Evolutionary conservation across 2,888 invertebrate species (phyloP), one percentile per base, ranked within the genome.

Genomic region (Apoda limacodes): DNA sequence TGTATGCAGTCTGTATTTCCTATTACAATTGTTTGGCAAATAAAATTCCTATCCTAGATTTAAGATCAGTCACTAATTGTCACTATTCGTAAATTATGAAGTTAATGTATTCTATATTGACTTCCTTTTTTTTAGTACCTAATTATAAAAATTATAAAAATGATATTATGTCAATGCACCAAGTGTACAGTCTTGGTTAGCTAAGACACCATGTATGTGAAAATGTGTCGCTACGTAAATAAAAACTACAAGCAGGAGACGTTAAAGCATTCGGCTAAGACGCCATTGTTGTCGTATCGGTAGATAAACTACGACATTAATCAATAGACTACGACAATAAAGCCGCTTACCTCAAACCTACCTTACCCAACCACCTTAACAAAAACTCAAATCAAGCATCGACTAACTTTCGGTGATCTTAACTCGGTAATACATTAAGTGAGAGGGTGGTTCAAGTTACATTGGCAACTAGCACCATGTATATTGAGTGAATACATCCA

Each of bases 241-340:
- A 67, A 63, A 69, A 66, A 60, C 60, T 69, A 66, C 56, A 67
- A 61, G 61, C 60, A 58, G 55, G 64, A 61, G 55, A 59, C 67
- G 71, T 69, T 68, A 69, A 60, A 61, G 67, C 60, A 62, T 68
- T 71, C 66, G 63, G 61, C 66, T 63, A 68, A 67, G 70, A 64
- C 62, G 54, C 58, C 61, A 78, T 78, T 75, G 76, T 78, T 74
- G 71, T 74, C 71, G 68, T 71, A 76, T 75, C 70, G 55, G 62
- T 72, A 72, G 72, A 76, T 76, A 75, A 74, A 74, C 74, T 70
- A 69, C 58, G 44, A 54, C 64, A 76, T 80, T 74, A 75, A 75
- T 78, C 76, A 76, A 76, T 70, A 53, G 52, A 44, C 39, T 51
- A 53, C 62, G 62, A 78, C 75, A 80, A 78, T 76, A 46, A 68